Evolutionary conservation across 2,888 invertebrate genomes (phyloP), one percentile per base, ranked within the genome.

Genomic region (Dryadula phaetusa): DNA sequence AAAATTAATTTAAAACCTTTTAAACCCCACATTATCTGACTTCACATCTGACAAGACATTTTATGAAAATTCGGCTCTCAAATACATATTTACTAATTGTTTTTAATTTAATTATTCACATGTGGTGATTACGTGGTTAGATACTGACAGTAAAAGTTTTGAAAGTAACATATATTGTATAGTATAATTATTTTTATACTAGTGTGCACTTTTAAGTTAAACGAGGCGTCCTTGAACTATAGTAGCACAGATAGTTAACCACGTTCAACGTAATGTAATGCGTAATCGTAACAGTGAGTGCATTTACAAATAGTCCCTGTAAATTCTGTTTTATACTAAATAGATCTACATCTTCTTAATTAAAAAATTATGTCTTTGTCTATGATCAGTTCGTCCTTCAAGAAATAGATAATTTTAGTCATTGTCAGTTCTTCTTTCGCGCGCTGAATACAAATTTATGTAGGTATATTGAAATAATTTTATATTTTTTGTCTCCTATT

Each of bases 161-260:
- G 70, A 72, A 72, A 72, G 70, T 61, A 62, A 49, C 42, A 42
- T 64, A 42, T 40, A 28, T 60, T 7, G 6, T 47, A 56, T 42
- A 20, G 42, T 58, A 61, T 66, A 37, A 67, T 52, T 60, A 40
- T 42, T 32, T 44, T 54, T 56, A 60, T 40, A 40, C 65, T 46
- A 64, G n/a, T 60, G 16, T 52, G 25, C 18, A 54, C 40, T 56
- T n/a, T 56, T 37, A 66, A 61, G 62, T 71, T 74, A 80, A 77
- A 80, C 80, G 79, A 18, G 79, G 52, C 81, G 85, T 84, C 88
- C 88, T 88, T 87, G 87, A 87, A 86, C 87, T 82, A 81, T 66
- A 78, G 81, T 81, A 82, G 81, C 81, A 77, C 81, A 72, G 77
- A 76, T 69, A 63, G 63, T 53, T 69, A 66, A 28, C 61, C 65